Conservation (phyloP, 2,797 vertebrate genomes). For the Atherinosoma microstoma region DNA sequence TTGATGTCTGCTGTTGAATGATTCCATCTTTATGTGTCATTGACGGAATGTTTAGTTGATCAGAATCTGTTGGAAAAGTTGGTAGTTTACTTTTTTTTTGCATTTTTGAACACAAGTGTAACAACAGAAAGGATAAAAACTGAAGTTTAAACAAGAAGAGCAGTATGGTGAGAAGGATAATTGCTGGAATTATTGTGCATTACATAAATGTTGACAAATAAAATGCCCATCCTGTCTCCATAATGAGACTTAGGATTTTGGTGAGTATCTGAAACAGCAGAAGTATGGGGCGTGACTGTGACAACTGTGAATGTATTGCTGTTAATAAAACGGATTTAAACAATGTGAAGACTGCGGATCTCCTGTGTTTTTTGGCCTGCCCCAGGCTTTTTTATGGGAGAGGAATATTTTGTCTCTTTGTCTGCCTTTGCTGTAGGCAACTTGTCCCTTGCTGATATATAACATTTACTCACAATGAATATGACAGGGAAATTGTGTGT, state of each 20-base stretch:
- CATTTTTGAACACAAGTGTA: background rate
- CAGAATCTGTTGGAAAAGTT: background rate
- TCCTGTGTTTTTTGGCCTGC: slow-evolving; percentile 42
- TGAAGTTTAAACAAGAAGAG: background rate
- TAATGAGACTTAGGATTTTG: background rate
- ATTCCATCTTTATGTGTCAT: background rate
- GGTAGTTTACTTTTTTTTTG: background rate
- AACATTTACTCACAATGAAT: slow-evolving; percentile 67
- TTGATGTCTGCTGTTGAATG: background rate
- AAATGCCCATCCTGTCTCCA: background rate
- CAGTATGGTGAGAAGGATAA: background rate
- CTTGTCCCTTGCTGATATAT: slow-evolving; percentile 54
- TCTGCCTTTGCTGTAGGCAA: slow-evolving; percentile 62
- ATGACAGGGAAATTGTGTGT: slow-evolving; percentile 40
- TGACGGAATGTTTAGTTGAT: background rate
- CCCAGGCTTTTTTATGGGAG: slow-evolving; percentile 49
- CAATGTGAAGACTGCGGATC: slow-evolving; percentile 6
- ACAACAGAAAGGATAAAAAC: background rate
- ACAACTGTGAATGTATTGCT: slow-evolving; percentile 25
- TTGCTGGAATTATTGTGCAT: background rate
- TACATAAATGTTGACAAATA: background rate
- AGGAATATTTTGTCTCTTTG: slow-evolving; percentile 58
- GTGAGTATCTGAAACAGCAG: slow-evolving; percentile 2
- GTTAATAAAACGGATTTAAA: slow-evolving; percentile 61
- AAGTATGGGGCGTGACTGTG: background rate